These are phyloP conservation scores for Drosophila nebulosa DNA, from an alignment of 1,140 invertebrate species.

Conservation along the genomic window DNA sequence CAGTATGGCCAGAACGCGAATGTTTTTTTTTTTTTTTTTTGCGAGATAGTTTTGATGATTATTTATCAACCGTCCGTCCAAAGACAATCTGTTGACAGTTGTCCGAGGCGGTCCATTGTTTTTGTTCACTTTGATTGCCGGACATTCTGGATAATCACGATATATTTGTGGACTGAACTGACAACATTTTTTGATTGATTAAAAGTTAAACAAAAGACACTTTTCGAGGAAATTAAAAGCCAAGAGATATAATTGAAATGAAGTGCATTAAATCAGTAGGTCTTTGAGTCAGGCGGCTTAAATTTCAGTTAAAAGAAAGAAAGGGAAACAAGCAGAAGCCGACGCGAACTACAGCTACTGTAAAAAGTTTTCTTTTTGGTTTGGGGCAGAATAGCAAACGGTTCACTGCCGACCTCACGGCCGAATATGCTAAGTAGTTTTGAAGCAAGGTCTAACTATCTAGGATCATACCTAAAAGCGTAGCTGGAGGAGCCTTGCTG, in stretches of 20 bases:
- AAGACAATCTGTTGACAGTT: constrained; percentile 47
- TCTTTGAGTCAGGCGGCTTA: too few species aligned
- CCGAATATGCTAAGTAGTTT: neutral
- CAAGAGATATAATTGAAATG: neutral
- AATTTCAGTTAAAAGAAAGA: too few species aligned
- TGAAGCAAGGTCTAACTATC: neutral
- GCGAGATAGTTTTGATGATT: neutral
- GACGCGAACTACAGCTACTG: too few species aligned
- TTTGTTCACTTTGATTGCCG: constrained; percentile 1
- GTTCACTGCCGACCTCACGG: too few species aligned
- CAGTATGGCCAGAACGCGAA: neutral
- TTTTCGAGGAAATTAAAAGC: neutral
- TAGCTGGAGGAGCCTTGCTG: neutral
- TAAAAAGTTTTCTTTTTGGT: neutral
- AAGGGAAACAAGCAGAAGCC: too few species aligned
- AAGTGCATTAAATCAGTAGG: too few species aligned
- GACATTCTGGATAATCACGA: constrained; percentile 10
- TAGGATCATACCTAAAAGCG: neutral
- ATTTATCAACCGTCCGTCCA: constrained; percentile 7
- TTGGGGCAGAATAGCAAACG: neutral
- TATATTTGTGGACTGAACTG: constrained; percentile 16
- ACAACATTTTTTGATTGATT: neutral
- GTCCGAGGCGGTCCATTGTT: constrained; percentile 38
- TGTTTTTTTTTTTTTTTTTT: too few species aligned
- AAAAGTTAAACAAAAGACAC: neutral